phyloP scores from a whole-genome alignment of 1,140 invertebrate genomes.

The Venustaconcha ellipsiformis region DNA sequence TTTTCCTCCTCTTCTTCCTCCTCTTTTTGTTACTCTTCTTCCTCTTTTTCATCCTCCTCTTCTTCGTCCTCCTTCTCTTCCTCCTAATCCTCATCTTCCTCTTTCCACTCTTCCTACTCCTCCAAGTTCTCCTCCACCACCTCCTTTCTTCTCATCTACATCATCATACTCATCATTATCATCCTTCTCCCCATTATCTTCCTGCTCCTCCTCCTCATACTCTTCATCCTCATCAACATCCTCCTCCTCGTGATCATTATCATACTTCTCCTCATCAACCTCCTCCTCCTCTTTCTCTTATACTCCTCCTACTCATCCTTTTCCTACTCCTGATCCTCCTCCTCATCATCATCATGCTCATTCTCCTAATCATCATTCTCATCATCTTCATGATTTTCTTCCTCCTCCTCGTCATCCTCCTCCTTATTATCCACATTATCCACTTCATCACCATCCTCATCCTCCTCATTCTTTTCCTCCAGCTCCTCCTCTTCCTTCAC shows the following conservation, averaged over 20 bases:
- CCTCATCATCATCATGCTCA: neutral
- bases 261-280: no score
- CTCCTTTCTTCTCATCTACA: neutral
- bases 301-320: neutral
- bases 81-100: neutral
- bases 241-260: neutral
- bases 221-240: neutral
- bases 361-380: neutral
- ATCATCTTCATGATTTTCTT: neutral
- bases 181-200: no score
- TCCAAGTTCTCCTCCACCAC: neutral
- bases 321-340: neutral
- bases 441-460: neutral
- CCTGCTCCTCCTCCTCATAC: neutral
- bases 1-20: constrained; percentile 1
- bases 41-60: neutral
- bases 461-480: neutral
- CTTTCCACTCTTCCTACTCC: neutral
- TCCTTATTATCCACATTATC: neutral
- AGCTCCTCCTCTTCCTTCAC: no score
- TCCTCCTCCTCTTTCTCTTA: no score
- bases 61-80: neutral
- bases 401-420: neutral
- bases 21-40: neutral
- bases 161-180: neutral